These are phyloP conservation scores for Drosophila rellima DNA, from an alignment of 2,888 invertebrate genomes.

Conservation along the genomic window DNA sequence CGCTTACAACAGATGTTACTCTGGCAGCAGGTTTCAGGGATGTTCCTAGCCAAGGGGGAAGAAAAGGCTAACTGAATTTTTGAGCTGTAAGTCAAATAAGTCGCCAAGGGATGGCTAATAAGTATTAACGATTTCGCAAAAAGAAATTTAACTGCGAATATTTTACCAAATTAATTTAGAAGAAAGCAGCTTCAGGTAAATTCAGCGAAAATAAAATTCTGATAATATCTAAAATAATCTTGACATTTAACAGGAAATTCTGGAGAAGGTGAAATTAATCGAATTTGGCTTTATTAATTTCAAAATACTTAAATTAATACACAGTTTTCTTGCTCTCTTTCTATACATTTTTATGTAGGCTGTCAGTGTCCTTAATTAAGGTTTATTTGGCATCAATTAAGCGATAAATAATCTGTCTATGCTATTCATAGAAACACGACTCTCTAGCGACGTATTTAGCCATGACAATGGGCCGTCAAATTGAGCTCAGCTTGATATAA, in stretches of 20 bases:
- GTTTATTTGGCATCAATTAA: constrained; percentile 19
- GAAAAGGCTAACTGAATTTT: constrained; percentile 38
- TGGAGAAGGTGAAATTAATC: not conserved
- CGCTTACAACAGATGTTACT: constrained; percentile 73
- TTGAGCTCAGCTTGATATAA: constrained; percentile 21
- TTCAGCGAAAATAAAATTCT: too few relatives aligned
- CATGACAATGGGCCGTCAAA: constrained; percentile 17
- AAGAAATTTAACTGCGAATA: constrained; percentile 10
- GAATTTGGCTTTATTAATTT: not conserved
- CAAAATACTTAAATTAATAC: not conserved
- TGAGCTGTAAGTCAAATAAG: constrained; percentile 41
- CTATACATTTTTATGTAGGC: not conserved
- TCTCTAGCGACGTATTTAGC: constrained; percentile 13
- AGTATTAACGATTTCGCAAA: constrained; percentile 19
- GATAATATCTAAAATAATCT: too few relatives aligned
- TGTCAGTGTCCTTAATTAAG: constrained; percentile 1
- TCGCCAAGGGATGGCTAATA: constrained; percentile 25
- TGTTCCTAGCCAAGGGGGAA: constrained; percentile 4
- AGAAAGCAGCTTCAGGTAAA: too few relatives aligned
- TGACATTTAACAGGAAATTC: too few relatives aligned
- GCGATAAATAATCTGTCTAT: constrained; percentile 17
- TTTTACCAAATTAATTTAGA: constrained; percentile 2
- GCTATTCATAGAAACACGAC: constrained; percentile 11
- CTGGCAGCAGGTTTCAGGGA: constrained; percentile 42
- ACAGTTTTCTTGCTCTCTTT: not conserved